phyloP scores from a whole-genome alignment of 1,140 invertebrate genomes.

The Rhopalosiphum maidis region DNA sequence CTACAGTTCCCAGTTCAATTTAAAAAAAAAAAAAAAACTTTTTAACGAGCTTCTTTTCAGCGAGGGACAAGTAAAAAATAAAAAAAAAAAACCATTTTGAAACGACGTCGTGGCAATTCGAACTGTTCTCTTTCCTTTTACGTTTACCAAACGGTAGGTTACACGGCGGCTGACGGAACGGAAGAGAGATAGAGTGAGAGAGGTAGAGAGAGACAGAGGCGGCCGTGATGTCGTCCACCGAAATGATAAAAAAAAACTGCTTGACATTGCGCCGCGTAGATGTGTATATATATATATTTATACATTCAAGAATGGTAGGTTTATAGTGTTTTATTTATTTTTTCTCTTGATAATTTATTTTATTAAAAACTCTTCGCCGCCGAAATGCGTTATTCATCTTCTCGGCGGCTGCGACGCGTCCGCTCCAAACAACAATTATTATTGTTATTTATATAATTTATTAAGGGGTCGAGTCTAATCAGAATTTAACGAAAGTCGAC shows the following conservation, averaged over 20 bases:
- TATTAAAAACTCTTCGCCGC: slow-evolving; percentile 32
- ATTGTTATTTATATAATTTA: neutral
- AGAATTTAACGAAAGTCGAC: neutral
- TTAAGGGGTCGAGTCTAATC: neutral
- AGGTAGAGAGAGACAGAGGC: neutral
- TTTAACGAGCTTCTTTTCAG: slow-evolving; percentile 54
- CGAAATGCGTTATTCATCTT: neutral
- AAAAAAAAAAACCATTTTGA: slow-evolving; percentile 22
- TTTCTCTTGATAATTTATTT: slow-evolving; percentile 34
- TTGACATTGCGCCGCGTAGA: slow-evolving; percentile 4
- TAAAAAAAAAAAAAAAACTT: slow-evolving; percentile 49
- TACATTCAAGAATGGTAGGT: neutral
- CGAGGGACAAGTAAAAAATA: neutral
- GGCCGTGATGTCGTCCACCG: neutral
- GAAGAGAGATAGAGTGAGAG: neutral
- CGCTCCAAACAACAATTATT: neutral
- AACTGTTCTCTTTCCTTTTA: neutral
- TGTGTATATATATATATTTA: neutral
- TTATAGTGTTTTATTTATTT: slow-evolving; percentile 40
- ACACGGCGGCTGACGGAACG: neutral
- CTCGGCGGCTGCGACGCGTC: neutral
- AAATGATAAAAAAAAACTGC: slow-evolving; percentile 41
- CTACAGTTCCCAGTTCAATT: slow-evolving; percentile 43
- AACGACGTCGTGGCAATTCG: slow-evolving; percentile 34
- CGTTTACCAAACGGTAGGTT: slow-evolving; percentile 23